Percentiles rank a stretch among this genome's conserved stretches.
phyloP scores from a whole-genome alignment of 2,113 vertebrate genomes.

The Macaca mulatta region DNA sequence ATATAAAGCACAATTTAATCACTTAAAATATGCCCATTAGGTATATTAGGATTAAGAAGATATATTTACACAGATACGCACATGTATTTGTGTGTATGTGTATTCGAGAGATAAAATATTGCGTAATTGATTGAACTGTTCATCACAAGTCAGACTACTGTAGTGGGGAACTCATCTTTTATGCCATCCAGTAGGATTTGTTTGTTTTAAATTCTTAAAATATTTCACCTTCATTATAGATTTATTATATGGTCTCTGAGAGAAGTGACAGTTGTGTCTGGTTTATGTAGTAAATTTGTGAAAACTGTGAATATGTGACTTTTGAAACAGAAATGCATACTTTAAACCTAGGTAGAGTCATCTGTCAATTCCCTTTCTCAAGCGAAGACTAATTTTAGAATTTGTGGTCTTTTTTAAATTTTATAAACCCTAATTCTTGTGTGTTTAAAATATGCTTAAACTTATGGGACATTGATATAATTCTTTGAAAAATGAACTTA shows the following conservation, averaged over 20 bases:
- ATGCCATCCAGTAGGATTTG: not conserved
- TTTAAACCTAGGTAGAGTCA: conserved; percentile 16
- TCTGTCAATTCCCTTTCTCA: conserved; percentile 24
- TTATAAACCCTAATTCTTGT: conserved; percentile 9
- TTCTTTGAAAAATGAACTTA: conserved; percentile 43
- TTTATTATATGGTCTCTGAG: conserved; percentile 7
- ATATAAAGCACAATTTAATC: not conserved
- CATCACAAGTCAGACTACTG: not conserved
- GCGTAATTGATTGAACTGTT: conserved; percentile 4
- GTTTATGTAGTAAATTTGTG: not conserved
- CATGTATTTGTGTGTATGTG: conserved; percentile 3
- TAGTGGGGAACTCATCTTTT: conserved; percentile 6
- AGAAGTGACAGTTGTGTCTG: not conserved
- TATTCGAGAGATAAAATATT: conserved; percentile 24
- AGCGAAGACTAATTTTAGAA: conserved; percentile 42
- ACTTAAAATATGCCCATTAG: not conserved
- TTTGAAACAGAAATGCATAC: conserved; percentile 50
- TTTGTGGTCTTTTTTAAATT: not conserved
- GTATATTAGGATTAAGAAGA: conserved; percentile 25
- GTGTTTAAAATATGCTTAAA: conserved; percentile 45
- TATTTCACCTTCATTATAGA: conserved; percentile 36
- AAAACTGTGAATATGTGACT: conserved; percentile 40
- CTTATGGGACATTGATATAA: not conserved
- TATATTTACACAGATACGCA: not conserved
- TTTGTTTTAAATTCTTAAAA: conserved; percentile 53